phyloP scores from a whole-genome alignment of 2,113 vertebrate genomes.

The Phylloscopus whistleri region DNA sequence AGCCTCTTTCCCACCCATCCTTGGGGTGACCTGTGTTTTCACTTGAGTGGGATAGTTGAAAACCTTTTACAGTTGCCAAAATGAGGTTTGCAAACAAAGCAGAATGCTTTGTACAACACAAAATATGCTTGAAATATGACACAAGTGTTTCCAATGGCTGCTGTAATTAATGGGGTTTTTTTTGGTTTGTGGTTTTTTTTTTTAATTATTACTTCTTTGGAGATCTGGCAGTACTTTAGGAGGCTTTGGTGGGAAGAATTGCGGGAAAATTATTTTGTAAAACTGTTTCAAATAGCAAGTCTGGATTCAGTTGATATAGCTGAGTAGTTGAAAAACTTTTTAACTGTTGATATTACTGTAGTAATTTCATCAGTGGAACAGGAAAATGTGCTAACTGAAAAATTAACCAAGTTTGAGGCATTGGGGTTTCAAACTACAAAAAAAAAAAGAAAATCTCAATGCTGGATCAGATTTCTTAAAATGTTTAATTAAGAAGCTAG shows the following conservation, averaged over 20 bases:
- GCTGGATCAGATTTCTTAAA: not conserved
- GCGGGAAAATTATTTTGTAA: not conserved
- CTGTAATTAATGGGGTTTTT: not conserved
- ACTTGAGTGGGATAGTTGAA: not conserved
- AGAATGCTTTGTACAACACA: not conserved
- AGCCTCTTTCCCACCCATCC: not conserved
- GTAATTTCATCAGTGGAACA: not conserved
- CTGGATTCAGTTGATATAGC: not conserved
- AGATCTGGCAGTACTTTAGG: not conserved
- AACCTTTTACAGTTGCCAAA: not conserved
- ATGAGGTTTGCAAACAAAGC: not conserved
- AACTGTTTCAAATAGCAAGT: not conserved
- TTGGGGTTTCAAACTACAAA: not conserved
- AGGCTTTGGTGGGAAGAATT: not conserved
- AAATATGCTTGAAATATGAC: not conserved
- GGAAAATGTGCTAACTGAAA: not conserved
- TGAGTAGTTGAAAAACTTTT: not conserved
- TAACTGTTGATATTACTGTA: not conserved
- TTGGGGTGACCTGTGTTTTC: not conserved
- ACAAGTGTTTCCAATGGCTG: not conserved
- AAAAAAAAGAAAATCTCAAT: not conserved
- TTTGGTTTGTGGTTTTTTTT: not conserved
- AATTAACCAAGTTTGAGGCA: not conserved
- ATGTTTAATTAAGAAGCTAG: not conserved
- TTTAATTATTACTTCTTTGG: not conserved